Base-by-base conservation (phyloP, 2,888 invertebrate genomes). In the Megamerina dolium region DNA sequence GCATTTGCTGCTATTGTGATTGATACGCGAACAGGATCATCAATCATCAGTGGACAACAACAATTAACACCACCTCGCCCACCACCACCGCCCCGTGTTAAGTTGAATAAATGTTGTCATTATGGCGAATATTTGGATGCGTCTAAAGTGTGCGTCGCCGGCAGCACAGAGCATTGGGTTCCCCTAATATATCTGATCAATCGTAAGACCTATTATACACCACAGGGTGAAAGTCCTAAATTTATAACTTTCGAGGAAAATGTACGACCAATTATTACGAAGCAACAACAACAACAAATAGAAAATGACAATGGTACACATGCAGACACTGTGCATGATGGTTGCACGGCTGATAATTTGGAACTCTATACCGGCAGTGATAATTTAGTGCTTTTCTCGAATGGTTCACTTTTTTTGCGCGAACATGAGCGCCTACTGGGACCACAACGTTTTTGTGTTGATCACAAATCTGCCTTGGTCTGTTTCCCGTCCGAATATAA, bases 391-490 rank as follows among this genome's bases (percentile, higher is more conserved):
- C 67, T 82, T n/a, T 75, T 84, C 47, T 78, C 79, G 52, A 81
- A 81, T 64, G 88, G 83, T 0, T 78, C 78, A 9, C 72, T 83
- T 43, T 73, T 76, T 56, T 63, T 82, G 47, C 73, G 79, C 0
- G 76, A 77, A 41, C 72, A 73, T 35, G 60, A 61, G 0, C 54
- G 61, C 2, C 54, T 69, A 0, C 65, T 83, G 45, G 71, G 77
- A 5, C 77, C 82, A 0, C 64, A 66, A 2, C 74, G 77, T 30
- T 87, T 79, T 66, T 89, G 89, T 66, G 77, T 82, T 31, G 87
- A 87, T 63, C 72, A 76, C 27, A 74, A 74, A 14, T 79, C 77
- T 3, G 79, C 82, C 8, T 70, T 87, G 4, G 78, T 82, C 4
- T 87, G 87, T 63, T 59, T 69, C 21, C 64, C 72, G 21, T 61